These are phyloP conservation scores for Coenonympha glycerion DNA, from an alignment of 2,888 invertebrate genomes.

Conservation along the genomic window DNA sequence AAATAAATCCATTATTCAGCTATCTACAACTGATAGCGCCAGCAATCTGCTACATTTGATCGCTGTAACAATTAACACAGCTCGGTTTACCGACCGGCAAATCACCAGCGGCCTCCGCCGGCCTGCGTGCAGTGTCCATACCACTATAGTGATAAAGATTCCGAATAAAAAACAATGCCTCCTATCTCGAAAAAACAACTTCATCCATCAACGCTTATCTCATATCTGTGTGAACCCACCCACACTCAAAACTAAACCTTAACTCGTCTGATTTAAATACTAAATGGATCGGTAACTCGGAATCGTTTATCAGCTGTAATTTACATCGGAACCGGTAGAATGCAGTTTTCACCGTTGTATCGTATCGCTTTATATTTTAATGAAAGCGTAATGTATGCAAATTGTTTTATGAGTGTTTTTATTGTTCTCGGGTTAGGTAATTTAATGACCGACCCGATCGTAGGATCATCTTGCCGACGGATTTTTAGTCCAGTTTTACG, in stretches of 20 bases:
- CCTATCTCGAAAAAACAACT: conserved; percentile 31
- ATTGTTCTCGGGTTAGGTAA: conserved; percentile 18
- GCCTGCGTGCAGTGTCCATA: too few species aligned
- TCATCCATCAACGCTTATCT: conserved; percentile 32
- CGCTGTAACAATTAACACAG: conserved; percentile 15
- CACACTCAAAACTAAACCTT: conserved; percentile 12
- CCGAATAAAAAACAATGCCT: conserved; percentile 24
- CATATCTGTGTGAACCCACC: conserved; percentile 7
- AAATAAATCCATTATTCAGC: too few species aligned
- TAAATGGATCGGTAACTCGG: background rate
- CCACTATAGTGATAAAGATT: conserved; percentile 22
- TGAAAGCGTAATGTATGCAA: conserved; percentile 27
- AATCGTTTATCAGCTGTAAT: conserved; percentile 16
- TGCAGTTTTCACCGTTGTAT: conserved; percentile 29
- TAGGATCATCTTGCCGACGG: background rate
- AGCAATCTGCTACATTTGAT: conserved; percentile 11
- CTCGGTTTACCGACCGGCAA: conserved; percentile 11
- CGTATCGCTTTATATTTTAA: conserved; percentile 23
- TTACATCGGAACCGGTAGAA: conserved; percentile 23
- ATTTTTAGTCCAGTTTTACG: background rate
- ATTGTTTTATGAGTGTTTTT: conserved; percentile 27
- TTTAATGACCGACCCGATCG: background rate
- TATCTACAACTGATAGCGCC: too few species aligned
- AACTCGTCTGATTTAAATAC: background rate
- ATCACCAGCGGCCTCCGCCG: conserved; percentile 22